phyloP scores from a whole-genome alignment of 2,888 invertebrate species.

The Trachelus tabidus region DNA sequence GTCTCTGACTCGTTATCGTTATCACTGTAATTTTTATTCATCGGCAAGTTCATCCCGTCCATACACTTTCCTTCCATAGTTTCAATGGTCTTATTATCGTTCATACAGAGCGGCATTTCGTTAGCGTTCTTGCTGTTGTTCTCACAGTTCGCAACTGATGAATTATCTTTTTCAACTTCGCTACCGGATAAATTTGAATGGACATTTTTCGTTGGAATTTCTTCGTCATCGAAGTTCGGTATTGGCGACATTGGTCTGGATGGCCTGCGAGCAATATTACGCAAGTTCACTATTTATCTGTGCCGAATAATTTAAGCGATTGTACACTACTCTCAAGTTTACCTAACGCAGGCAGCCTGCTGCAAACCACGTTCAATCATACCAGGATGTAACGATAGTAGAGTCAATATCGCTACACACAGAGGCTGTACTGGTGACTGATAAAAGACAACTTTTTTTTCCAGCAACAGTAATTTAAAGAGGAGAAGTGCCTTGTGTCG shows the following conservation, averaged over 20 bases:
- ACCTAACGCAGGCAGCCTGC: conserved; percentile 86
- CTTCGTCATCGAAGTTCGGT: conserved; percentile 71
- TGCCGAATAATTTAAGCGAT: neutral
- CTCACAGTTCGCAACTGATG: conserved; percentile 27
- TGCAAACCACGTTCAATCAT: conserved; percentile 87
- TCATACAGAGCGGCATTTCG: conserved; percentile 41
- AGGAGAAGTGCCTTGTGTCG: conserved; percentile 91
- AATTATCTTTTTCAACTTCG: conserved; percentile 28
- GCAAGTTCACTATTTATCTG: no score
- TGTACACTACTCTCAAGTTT: conserved; percentile 30
- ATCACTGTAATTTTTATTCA: conserved; percentile 48
- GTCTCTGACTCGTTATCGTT: conserved; percentile 38
- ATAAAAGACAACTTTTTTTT: conserved; percentile 90
- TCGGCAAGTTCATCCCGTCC: conserved; percentile 40
- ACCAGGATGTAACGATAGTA: conserved; percentile 91
- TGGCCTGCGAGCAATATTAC: conserved; percentile 65
- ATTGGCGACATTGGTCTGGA: conserved; percentile 80
- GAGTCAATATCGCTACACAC: conserved; percentile 86
- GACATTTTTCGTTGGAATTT: conserved; percentile 43
- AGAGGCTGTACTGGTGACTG: conserved; percentile 92
- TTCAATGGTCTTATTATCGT: conserved; percentile 56
- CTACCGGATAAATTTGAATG: conserved; percentile 39
- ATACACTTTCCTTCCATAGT: conserved; percentile 58
- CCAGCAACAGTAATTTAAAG: conserved; percentile 91
- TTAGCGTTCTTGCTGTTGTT: conserved; percentile 41